Evolutionary conservation across 2,113 vertebrate species (phyloP).

Genomic region (Upupa epops): DNA sequence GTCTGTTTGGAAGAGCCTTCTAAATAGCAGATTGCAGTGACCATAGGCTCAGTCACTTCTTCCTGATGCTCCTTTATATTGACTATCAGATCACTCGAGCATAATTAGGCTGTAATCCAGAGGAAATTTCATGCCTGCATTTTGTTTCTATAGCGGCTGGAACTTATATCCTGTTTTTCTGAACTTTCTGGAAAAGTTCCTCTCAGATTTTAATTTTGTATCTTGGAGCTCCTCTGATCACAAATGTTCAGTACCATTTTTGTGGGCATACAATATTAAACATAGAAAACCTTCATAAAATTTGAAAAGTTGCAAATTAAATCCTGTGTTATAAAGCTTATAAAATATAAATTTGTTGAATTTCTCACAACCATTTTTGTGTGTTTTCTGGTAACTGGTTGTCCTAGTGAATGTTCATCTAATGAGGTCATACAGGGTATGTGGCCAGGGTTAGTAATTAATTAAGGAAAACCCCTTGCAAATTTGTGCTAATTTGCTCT

Average conservation of each 20-base stretch:
- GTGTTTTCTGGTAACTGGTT: background rate
- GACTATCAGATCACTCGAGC: background rate
- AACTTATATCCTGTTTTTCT: background rate
- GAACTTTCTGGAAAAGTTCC: background rate
- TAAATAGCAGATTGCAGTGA: background rate
- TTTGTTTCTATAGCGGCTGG: background rate
- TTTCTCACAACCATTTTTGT: background rate
- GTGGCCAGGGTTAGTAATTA: background rate
- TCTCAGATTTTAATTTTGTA: background rate
- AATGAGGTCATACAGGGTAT: background rate
- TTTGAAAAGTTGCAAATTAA: background rate
- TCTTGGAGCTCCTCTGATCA: background rate
- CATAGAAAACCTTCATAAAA: background rate
- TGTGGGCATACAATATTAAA: background rate
- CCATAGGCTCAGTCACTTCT: background rate
- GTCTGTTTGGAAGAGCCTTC: background rate
- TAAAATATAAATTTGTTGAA: background rate
- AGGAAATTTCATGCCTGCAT: background rate
- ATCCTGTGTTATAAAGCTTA: background rate
- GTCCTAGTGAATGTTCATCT: background rate
- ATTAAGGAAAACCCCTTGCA: background rate
- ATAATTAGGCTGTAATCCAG: background rate
- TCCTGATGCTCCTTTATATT: background rate
- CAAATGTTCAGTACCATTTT: background rate
- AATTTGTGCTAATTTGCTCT: background rate